Percentiles rank a stretch among this genome's conserved stretches.
Conservation (phyloP, 1,140 invertebrate species). For the Listronotus oregonensis region DNA sequence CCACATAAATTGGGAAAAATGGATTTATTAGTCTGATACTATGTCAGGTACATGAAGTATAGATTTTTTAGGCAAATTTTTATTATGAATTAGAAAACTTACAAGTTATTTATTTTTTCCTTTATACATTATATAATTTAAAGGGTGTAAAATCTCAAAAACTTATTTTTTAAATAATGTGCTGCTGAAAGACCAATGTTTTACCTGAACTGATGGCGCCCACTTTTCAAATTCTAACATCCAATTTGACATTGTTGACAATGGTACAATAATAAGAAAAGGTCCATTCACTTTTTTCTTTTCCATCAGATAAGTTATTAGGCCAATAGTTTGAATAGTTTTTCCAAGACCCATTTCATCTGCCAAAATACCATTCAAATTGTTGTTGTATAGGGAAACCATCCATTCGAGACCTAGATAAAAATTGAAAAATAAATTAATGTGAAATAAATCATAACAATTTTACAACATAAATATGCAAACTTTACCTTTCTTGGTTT, state of each 20-base stretch:
- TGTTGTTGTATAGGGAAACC: conserved; percentile 98
- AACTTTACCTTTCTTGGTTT: no score
- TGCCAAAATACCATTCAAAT: conserved; percentile 94
- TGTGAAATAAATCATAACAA: no score
- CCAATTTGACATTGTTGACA: conserved; percentile 99
- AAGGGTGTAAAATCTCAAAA: no score
- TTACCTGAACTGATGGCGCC: conserved; percentile 97
- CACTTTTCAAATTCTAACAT: conserved; percentile 99
- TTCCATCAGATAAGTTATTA: conserved; percentile 97
- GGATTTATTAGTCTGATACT: no score
- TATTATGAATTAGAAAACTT: no score
- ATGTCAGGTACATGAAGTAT: no score
- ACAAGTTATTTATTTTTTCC: no score
- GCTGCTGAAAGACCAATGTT: conserved; percentile 87
- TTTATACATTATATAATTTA: no score
- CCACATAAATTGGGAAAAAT: no score
- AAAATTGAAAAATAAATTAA: background rate
- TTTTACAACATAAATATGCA: no score
- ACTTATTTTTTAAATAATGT: no score
- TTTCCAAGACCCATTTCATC: conserved; percentile 95
- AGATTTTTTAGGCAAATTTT: no score
- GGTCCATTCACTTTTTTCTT: conserved; percentile 90
- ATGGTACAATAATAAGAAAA: conserved; percentile 98
- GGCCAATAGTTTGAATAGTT: conserved; percentile 98
- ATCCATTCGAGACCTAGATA: conserved; percentile 84